Conservation (phyloP, 1,140 invertebrate genomes). For the Zophobas morio region DNA sequence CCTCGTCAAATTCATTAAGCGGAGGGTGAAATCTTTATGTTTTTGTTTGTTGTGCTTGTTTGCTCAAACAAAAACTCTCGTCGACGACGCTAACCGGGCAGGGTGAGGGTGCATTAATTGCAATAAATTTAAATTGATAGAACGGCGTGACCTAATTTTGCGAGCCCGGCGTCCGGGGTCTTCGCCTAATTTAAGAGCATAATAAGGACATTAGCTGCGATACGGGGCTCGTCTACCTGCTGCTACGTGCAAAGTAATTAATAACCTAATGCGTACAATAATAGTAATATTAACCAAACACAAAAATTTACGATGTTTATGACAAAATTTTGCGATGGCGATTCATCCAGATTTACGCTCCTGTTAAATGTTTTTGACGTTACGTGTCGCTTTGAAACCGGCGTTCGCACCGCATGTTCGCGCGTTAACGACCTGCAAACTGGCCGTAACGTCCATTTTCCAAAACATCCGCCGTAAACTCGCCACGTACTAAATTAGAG, state of each 20-base stretch:
- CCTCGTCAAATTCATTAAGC: slow-evolving; percentile 18
- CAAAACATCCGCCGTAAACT: not conserved
- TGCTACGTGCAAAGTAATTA: too few relatives aligned
- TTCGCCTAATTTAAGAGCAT: not conserved
- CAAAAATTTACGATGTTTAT: slow-evolving; percentile 1
- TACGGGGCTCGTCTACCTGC: too few relatives aligned
- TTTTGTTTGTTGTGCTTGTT: slow-evolving; percentile 20
- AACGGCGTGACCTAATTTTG: not conserved
- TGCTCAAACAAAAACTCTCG: slow-evolving; percentile 18
- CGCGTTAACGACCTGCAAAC: slow-evolving; percentile 13
- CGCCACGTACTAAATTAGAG: not conserved
- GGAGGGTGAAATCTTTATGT: slow-evolving; percentile 23
- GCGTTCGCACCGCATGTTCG: not conserved
- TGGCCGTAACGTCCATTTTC: not conserved
- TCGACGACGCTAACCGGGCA: not conserved
- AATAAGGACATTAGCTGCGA: too few relatives aligned
- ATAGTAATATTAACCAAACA: too few relatives aligned
- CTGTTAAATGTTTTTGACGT: not conserved
- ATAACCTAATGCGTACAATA: too few relatives aligned
- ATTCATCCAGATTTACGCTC: not conserved
- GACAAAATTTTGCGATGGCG: not conserved
- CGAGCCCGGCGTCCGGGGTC: not conserved
- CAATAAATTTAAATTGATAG: slow-evolving; percentile 1
- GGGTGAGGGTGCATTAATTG: slow-evolving; percentile 20
- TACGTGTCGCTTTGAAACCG: not conserved